A percentile compares a stretch with the other conserved stretches of the same genome.
Evolutionary conservation across 2,113 vertebrate genomes (phyloP).

Genomic region (Poeciliopsis occidentalis): DNA sequence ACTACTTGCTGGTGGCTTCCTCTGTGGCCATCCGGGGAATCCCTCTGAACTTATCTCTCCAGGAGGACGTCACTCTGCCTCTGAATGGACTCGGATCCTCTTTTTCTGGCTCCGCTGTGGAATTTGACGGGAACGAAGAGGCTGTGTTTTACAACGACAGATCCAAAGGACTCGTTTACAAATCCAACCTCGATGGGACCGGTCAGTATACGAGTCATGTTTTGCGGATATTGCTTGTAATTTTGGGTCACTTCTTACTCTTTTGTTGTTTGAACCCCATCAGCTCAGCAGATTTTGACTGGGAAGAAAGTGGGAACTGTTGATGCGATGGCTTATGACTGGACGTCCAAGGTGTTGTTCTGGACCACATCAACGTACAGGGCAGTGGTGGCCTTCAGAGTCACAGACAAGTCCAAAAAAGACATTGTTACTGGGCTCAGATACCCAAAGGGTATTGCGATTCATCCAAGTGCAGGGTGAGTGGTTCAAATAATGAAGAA

Average conservation of each 20-base stretch:
- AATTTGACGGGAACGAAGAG: constrained; percentile 68
- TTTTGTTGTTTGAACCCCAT: constrained; percentile 3
- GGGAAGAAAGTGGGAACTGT: constrained; percentile 65
- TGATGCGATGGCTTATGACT: constrained; percentile 78
- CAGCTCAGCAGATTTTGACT: constrained; percentile 72
- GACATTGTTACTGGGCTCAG: constrained; percentile 68
- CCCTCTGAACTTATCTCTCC: constrained; percentile 67
- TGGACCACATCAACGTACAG: constrained; percentile 70
- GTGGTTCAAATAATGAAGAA: constrained; percentile 1
- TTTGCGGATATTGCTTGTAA: background rate
- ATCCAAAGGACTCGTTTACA: constrained; percentile 66
- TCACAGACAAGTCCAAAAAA: constrained; percentile 70
- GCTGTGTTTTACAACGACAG: constrained; percentile 72
- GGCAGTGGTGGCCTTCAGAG: constrained; percentile 64
- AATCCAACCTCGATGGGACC: constrained; percentile 72
- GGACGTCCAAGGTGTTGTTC: constrained; percentile 78
- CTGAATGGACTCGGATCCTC: constrained; percentile 52
- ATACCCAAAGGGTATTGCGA: constrained; percentile 72
- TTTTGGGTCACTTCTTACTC: background rate
- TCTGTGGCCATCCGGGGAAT: constrained; percentile 69
- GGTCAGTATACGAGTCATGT: constrained; percentile 48
- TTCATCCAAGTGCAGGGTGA: constrained; percentile 76
- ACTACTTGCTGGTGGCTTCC: constrained; percentile 70
- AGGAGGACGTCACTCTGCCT: constrained; percentile 76
- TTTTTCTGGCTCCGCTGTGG: constrained; percentile 71